Evolutionary conservation across 2,113 vertebrate genomes (phyloP), one percentile per base, ranked within the genome.

Genomic region (Hiodon alosoides): DNA sequence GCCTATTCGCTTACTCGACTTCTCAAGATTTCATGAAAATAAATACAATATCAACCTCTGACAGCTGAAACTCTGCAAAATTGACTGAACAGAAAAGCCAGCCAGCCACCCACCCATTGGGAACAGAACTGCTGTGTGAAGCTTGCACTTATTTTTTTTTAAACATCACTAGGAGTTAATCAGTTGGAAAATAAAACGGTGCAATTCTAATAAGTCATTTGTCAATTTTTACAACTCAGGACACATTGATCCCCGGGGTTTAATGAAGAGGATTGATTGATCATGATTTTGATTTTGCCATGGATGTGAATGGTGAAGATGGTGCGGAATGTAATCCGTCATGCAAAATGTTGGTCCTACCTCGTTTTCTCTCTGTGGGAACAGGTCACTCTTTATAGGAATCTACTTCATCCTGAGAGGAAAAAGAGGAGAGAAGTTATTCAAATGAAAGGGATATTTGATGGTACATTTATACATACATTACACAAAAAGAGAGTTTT

Each of bases 161-260:
- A 52, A 46, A 85, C 88, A 85, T 86, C 84, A 84, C 87, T 88
- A 87, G 83, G 87, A 89, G 87, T 89, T 90, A 89, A 91, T 90
- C 89, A 90, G 89, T 87, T 89, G 86, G 88, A 90, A 89, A 87
- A 89, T 88, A 90, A 90, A 90, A 90, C 85, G 84, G 83, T 89
- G 88, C 87, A 86, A 91, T 90, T 88, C 88, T 89, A 92, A 91
- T 91, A 91, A 91, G 89, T 91, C 88, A 92, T 90, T 91, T 90
- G 90, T 91, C 88, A 89, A 89, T 90, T 90, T 92, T 90, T 90
- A 90, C 88, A 90, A 89, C 89, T 87, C 86, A 83, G 87, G 88
- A 88, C 87, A 88, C 90, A 92, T 90, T 89, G 90, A 91, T 90
- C 88, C 86, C 79, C 72, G 75, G 84, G 88, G 87, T 90, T 91